phyloP scores from a whole-genome alignment of 2,888 invertebrate genomes.

The Pollenia angustigena region DNA sequence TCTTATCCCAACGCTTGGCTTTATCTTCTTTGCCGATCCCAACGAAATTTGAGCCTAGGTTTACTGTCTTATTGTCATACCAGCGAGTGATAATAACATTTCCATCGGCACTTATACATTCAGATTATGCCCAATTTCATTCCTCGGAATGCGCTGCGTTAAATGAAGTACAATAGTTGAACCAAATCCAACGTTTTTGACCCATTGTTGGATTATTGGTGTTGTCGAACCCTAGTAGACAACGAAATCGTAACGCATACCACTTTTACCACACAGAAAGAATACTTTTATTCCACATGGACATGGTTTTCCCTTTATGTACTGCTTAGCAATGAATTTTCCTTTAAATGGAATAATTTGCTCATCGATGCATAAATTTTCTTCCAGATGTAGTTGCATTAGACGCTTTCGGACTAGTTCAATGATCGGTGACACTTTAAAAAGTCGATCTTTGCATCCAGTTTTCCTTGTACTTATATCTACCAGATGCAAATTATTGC shows the following conservation, averaged over 20 bases:
- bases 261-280: slow-evolving; percentile 77
- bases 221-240: slow-evolving; percentile 76
- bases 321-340: slow-evolving; percentile 49
- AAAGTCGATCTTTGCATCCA: no score
- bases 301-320: slow-evolving; percentile 63
- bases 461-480: no score
- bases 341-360: slow-evolving; percentile 58
- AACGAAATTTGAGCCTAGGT: slow-evolving; percentile 74
- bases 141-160: slow-evolving; percentile 38
- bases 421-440: no score
- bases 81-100: no score
- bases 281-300: slow-evolving; percentile 77
- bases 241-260: slow-evolving; percentile 77
- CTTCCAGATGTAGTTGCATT: slow-evolving; percentile 45
- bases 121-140: slow-evolving; percentile 50
- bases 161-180: slow-evolving; percentile 70
- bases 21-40: no score
- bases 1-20: no score
- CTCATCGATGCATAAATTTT: slow-evolving; percentile 45
- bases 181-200: slow-evolving; percentile 72
- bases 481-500: no score
- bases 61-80: slow-evolving; percentile 71
- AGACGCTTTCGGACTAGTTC: no score
- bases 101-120: slow-evolving; percentile 67
- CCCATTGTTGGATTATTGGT: slow-evolving; percentile 26